Evolutionary conservation across 2,888 invertebrate species (phyloP).

Genomic region (Spatulosminthurus flaviceps): DNA sequence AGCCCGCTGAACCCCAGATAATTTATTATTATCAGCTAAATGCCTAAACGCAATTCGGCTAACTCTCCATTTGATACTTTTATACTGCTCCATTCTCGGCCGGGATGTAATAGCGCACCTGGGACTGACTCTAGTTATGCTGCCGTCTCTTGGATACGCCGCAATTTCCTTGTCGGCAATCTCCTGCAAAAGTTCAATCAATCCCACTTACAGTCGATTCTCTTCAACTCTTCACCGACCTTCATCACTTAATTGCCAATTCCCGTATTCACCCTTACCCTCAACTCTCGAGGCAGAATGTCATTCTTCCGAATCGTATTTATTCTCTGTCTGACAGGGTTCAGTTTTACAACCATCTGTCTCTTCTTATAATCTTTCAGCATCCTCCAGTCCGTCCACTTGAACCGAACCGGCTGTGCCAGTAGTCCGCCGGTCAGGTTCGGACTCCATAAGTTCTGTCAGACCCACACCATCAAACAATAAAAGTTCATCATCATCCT

Average conservation of each 20-base stretch:
- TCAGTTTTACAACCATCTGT: slow-evolving; percentile 77
- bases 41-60: slow-evolving; percentile 91
- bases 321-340: slow-evolving; percentile 79
- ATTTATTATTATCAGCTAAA: slow-evolving; percentile 91
- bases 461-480: too few relatives aligned
- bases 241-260: too few relatives aligned
- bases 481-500: too few relatives aligned
- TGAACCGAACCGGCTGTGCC: slow-evolving; percentile 64
- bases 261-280: too few relatives aligned
- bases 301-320: slow-evolving; percentile 83
- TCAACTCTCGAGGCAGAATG: slow-evolving; percentile 81
- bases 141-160: slow-evolving; percentile 80
- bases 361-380: slow-evolving; percentile 85
- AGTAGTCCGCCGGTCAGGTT: not conserved
- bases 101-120: slow-evolving; percentile 92
- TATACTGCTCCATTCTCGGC: slow-evolving; percentile 78
- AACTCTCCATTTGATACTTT: slow-evolving; percentile 75
- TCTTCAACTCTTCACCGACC: too few relatives aligned
- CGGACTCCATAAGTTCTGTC: slow-evolving; percentile 34
- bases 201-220: not conserved
- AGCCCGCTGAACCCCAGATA: slow-evolving; percentile 92
- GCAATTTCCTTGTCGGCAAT: slow-evolving; percentile 79
- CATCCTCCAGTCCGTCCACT: slow-evolving; percentile 87
- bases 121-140: slow-evolving; percentile 73
- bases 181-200: slow-evolving; percentile 71